phyloP scores from a whole-genome alignment of 2,888 invertebrate species.

The Diplolepis rosae region DNA sequence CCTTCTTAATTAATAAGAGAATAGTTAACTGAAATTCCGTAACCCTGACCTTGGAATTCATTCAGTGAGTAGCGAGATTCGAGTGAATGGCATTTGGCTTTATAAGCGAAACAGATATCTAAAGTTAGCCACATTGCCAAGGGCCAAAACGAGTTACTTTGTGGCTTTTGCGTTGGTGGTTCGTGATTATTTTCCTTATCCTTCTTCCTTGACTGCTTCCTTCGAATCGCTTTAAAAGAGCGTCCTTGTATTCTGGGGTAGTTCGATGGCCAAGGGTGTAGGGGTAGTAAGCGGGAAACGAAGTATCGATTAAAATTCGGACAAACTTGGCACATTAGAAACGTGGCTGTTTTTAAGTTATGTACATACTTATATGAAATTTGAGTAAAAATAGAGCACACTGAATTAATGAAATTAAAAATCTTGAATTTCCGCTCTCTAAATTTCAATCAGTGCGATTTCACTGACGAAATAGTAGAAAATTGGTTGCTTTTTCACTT shows the following conservation, averaged over 20 bases:
- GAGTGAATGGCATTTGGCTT: too few species aligned
- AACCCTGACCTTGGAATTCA: too few species aligned
- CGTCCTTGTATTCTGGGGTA: background rate
- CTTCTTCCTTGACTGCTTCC: background rate
- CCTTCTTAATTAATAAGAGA: too few species aligned
- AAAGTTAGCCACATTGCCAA: too few species aligned
- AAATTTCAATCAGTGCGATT: too few species aligned
- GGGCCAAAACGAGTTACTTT: too few species aligned
- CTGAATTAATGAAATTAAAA: background rate
- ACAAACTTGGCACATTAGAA: conserved; percentile 56
- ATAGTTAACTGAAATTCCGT: too few species aligned
- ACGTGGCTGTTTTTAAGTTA: conserved; percentile 32
- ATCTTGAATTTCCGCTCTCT: too few species aligned
- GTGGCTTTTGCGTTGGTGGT: background rate
- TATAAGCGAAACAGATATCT: too few species aligned
- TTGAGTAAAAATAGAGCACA: background rate
- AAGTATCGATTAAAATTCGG: conserved; percentile 56
- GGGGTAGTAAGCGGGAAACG: conserved; percentile 20
- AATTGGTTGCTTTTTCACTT: too few species aligned
- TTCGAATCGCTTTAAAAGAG: background rate
- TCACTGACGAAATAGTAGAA: too few species aligned
- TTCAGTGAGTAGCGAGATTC: too few species aligned
- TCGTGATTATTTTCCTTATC: background rate
- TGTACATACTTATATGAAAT: background rate
- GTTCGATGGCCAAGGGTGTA: conserved; percentile 3